phyloP scores from a whole-genome alignment of 2,797 vertebrate species.

The Melanotaenia trifasciata region DNA sequence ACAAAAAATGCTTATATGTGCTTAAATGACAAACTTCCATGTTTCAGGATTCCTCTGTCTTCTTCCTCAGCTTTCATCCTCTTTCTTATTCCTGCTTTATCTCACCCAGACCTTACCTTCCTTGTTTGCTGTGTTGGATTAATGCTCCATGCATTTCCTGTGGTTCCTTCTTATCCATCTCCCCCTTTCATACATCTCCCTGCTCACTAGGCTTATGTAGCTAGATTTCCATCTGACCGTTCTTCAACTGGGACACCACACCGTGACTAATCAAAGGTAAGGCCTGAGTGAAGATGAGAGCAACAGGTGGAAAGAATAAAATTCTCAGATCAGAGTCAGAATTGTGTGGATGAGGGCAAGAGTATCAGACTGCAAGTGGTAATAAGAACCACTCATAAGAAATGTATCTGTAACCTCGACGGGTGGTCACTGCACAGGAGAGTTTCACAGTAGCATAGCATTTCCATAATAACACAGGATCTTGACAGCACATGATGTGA shows the following conservation, averaged over 20 bases:
- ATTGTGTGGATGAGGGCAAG: slow-evolving; percentile 5
- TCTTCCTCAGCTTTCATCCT: slow-evolving; percentile 39
- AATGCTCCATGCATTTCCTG: slow-evolving; percentile 17
- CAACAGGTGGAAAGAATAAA: slow-evolving; percentile 71
- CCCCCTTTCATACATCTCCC: slow-evolving; percentile 10
- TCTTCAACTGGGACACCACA: slow-evolving; percentile 32
- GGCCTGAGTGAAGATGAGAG: slow-evolving; percentile 45
- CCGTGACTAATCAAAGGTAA: slow-evolving; percentile 56
- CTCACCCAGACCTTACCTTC: slow-evolving; percentile 40
- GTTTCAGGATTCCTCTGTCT: slow-evolving; percentile 12
- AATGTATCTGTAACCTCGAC: slow-evolving; percentile 2
- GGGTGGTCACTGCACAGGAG: neutral
- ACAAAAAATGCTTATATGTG: neutral
- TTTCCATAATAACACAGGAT: slow-evolving; percentile 28
- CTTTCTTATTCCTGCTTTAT: slow-evolving; percentile 42
- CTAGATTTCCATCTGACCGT: slow-evolving; percentile 50
- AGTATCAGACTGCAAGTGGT: slow-evolving; percentile 13
- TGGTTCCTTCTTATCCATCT: slow-evolving; percentile 35
- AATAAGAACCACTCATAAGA: slow-evolving; percentile 31
- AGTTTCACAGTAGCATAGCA: slow-evolving; percentile 6
- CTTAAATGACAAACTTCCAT: slow-evolving; percentile 3
- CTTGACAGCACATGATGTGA: slow-evolving; percentile 7
- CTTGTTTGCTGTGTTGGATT: slow-evolving; percentile 48
- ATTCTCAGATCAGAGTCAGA: slow-evolving; percentile 40
- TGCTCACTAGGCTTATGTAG: slow-evolving; percentile 17